Evolutionary conservation across 2,113 vertebrate species (phyloP).

Genomic region (Callipepla californica): DNA sequence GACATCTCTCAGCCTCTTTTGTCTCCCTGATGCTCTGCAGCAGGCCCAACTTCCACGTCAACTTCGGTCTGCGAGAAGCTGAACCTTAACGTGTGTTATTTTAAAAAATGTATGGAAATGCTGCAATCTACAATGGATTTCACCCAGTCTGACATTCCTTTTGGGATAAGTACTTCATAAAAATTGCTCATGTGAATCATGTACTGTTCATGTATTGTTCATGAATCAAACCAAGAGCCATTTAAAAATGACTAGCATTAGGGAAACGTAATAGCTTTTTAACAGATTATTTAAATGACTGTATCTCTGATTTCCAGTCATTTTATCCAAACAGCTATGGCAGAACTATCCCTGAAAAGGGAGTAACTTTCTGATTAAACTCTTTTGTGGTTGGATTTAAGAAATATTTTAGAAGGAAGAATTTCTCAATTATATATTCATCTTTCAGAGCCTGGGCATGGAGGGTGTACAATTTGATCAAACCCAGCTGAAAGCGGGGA

Average conservation of each 20-base stretch:
- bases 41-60: conserved; percentile 27
- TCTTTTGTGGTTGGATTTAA: conserved; percentile 63
- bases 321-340: conserved; percentile 55
- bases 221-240: conserved; percentile 55
- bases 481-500: conserved; percentile 26
- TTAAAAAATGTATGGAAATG: conserved; percentile 36
- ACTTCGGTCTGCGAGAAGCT: conserved; percentile 26
- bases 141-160: conserved; percentile 27
- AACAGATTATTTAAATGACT: conserved; percentile 73
- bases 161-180: conserved; percentile 57
- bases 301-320: conserved; percentile 54
- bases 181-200: conserved; percentile 62
- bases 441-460: background rate
- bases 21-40: conserved; percentile 40
- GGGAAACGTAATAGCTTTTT: conserved; percentile 64
- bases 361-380: conserved; percentile 63
- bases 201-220: conserved; percentile 66
- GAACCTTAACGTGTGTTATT: background rate
- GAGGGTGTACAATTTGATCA: conserved; percentile 22
- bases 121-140: conserved; percentile 38
- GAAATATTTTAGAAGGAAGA: conserved; percentile 62
- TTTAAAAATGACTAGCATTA: conserved; percentile 65
- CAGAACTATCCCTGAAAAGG: conserved; percentile 52
- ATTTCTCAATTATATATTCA: conserved; percentile 56
- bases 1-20: conserved; percentile 43